phyloP scores from a whole-genome alignment of 1,140 invertebrate species.

The Drosophila elegans region DNA sequence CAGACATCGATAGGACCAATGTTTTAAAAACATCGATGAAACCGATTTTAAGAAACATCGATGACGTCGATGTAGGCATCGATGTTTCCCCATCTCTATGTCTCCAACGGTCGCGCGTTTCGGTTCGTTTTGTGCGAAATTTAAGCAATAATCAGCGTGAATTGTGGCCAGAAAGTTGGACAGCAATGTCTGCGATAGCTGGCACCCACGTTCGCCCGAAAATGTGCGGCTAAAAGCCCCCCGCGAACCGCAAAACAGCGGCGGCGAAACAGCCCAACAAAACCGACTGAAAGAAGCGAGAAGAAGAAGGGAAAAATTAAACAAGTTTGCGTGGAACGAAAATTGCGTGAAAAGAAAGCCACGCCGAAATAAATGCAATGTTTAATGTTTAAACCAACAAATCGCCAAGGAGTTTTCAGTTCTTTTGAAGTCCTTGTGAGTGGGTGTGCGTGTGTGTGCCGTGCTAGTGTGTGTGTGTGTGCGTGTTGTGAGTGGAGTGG shows the following conservation, averaged over 20 bases:
- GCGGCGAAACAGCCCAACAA: conserved; percentile 46
- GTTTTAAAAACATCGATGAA: no score
- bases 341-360: conserved; percentile 49
- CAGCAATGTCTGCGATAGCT: conserved; percentile 22
- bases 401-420: conserved; percentile 27
- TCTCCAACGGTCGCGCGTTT: no score
- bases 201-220: conserved; percentile 24
- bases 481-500: conserved; percentile 25
- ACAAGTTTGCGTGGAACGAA: conserved; percentile 66
- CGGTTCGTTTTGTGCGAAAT: conserved; percentile 5
- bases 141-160: conserved; percentile 14
- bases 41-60: no score
- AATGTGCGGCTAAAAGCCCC: conserved; percentile 21
- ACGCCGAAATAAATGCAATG: conserved; percentile 36
- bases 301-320: conserved; percentile 53
- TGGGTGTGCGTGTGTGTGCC: conserved; percentile 28
- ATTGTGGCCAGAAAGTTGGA: no score
- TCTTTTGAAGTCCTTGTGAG: conserved; percentile 47
- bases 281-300: conserved; percentile 44
- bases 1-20: no score
- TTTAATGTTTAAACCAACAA: conserved; percentile 58
- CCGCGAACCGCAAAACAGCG: conserved; percentile 23
- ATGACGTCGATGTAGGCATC: no score
- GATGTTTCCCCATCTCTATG: no score
- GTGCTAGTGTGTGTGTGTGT: conserved; percentile 33